A percentile compares a stretch with the other conserved stretches of the same genome.
Conservation (phyloP, 2,888 invertebrate genomes). For the Choreutis nemorana region DNA sequence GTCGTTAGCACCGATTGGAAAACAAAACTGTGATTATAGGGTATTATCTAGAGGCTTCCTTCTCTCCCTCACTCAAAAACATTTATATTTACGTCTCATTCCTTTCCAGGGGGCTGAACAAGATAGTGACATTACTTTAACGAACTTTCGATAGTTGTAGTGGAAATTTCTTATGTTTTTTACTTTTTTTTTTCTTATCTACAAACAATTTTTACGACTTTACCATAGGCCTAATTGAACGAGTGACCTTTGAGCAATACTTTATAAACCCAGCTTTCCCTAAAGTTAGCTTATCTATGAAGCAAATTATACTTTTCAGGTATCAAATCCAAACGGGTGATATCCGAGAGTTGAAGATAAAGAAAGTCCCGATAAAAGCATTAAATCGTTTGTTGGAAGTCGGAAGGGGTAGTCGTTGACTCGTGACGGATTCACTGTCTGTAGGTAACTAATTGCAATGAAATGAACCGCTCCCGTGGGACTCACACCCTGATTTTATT, state of each 20-base stretch:
- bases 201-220: too few species aligned
- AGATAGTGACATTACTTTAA: conserved; percentile 62
- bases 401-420: conserved; percentile 60
- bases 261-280: too few species aligned
- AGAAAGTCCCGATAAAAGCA: too few species aligned
- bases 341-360: too few species aligned
- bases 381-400: too few species aligned
- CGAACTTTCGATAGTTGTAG: conserved; percentile 64
- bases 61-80: conserved; percentile 26
- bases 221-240: too few species aligned
- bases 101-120: conserved; percentile 36
- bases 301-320: too few species aligned
- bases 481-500: conserved; percentile 46
- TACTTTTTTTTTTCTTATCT: too few species aligned
- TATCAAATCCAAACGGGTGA: too few species aligned
- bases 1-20: conserved; percentile 72
- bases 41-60: conserved; percentile 40
- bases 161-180: too few species aligned
- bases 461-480: conserved; percentile 56
- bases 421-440: conserved; percentile 57
- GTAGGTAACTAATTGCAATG: conserved; percentile 63
- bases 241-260: too few species aligned
- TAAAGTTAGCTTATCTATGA: too few species aligned
- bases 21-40: conserved; percentile 74
- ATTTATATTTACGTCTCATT: conserved; percentile 30